Percentiles rank a stretch among this genome's conserved stretches.
Conservation (phyloP, 2,888 invertebrate genomes). For the Myopa testacea region DNA sequence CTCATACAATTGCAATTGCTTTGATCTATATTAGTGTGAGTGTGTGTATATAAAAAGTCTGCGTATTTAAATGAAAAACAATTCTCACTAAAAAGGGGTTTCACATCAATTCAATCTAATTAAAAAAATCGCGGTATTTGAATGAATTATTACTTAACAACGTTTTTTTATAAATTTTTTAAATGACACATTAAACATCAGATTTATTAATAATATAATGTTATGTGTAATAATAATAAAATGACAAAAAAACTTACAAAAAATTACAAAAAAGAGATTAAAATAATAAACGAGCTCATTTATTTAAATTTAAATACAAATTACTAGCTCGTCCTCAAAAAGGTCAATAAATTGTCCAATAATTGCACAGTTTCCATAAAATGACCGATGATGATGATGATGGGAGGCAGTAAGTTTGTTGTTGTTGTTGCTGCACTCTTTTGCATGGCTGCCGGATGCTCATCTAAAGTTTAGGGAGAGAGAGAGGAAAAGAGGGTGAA, state of each 20-base stretch:
- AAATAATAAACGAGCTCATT: slow-evolving; percentile 15
- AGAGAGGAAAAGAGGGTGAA: background rate
- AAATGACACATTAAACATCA: too few species aligned
- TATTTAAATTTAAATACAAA: slow-evolving; percentile 13
- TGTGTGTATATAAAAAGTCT: too few species aligned
- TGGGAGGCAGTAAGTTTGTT: slow-evolving; percentile 21
- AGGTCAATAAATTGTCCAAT: slow-evolving; percentile 23
- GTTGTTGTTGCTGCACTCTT: slow-evolving; percentile 53
- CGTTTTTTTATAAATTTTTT: background rate
- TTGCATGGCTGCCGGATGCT: slow-evolving; percentile 65
- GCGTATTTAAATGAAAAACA: too few species aligned
- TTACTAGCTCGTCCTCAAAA: slow-evolving; percentile 21
- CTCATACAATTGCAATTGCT: too few species aligned
- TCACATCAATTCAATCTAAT: too few species aligned
- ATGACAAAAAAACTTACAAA: background rate
- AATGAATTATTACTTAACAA: too few species aligned
- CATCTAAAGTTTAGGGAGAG: slow-evolving; percentile 54
- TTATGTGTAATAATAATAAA: background rate
- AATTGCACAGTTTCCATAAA: slow-evolving; percentile 36
- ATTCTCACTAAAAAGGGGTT: too few species aligned
- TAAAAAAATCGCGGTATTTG: too few species aligned
- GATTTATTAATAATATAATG: background rate
- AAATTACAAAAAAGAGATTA: background rate
- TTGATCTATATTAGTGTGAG: too few species aligned
- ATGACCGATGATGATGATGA: slow-evolving; percentile 47